These are phyloP conservation scores for Drosophila infuscata DNA, from an alignment of 2,888 invertebrate species.

Conservation along the genomic window DNA sequence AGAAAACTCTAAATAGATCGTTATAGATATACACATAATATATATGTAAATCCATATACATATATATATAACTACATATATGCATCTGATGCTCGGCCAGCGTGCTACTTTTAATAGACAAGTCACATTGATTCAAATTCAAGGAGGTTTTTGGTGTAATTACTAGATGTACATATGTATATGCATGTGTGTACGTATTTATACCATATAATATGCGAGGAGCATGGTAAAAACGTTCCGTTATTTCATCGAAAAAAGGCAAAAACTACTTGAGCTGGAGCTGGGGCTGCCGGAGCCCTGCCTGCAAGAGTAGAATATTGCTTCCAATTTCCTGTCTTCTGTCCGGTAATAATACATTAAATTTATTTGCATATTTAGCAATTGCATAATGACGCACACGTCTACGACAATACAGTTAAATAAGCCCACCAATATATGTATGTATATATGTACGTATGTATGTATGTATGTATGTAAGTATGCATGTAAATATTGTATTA, in stretches of 20 bases:
- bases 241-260: constrained; percentile 34
- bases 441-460: constrained; percentile 10
- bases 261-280: constrained; percentile 63
- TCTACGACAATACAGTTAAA: constrained; percentile 61
- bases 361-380: constrained; percentile 32
- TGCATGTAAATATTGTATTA: constrained; percentile 25
- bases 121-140: constrained; percentile 80
- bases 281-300: constrained; percentile 34
- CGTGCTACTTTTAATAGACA: constrained; percentile 76
- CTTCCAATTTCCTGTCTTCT: constrained; percentile 5
- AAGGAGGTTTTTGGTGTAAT: constrained; percentile 74
- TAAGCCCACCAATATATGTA: constrained; percentile 69
- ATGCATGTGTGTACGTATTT: constrained; percentile 28
- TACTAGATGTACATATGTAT: constrained; percentile 20
- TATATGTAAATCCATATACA: constrained; percentile 25
- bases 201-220: constrained; percentile 28
- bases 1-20: constrained; percentile 61
- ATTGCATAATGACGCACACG: constrained; percentile 52
- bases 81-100: constrained; percentile 76
- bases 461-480: constrained; percentile 38
- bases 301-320: constrained; percentile 15
- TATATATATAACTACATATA: constrained; percentile 41
- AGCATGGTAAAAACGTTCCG: constrained; percentile 42
- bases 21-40: constrained; percentile 24
- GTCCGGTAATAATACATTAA: constrained; percentile 2